These are phyloP conservation scores for Neodon shergylaensis DNA, from an alignment of 2,113 vertebrate genomes.

Conservation along the genomic window DNA sequence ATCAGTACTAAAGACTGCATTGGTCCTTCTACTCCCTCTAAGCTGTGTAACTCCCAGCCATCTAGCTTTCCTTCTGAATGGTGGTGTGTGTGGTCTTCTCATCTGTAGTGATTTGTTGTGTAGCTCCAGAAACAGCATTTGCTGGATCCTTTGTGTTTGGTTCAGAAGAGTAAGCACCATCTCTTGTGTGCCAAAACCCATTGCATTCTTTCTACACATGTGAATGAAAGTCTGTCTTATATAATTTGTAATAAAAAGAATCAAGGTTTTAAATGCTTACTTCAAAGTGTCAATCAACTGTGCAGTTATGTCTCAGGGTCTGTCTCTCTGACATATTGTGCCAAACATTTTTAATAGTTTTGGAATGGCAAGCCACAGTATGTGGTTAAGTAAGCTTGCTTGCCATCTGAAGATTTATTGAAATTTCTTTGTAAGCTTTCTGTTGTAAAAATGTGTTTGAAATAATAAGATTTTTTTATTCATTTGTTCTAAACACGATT, in stretches of 20 bases:
- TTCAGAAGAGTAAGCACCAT: not conserved
- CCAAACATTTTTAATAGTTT: not conserved
- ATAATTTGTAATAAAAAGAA: not conserved
- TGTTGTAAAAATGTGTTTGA: not conserved
- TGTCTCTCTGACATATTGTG: not conserved
- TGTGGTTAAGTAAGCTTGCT: not conserved
- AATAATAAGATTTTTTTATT: not conserved
- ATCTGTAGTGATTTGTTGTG: not conserved
- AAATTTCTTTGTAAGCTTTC: not conserved
- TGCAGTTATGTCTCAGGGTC: not conserved
- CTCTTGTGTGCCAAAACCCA: not conserved
- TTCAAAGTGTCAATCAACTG: not conserved
- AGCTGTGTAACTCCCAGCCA: not conserved
- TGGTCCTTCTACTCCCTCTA: not conserved
- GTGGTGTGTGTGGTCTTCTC: not conserved
- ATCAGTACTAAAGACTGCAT: not conserved
- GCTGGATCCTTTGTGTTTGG: not conserved
- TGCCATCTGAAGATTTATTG: not conserved
- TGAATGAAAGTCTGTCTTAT: not conserved
- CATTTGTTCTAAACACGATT: not conserved
- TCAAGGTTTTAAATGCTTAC: not conserved
- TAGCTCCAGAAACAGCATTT: not conserved
- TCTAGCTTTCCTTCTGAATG: not conserved
- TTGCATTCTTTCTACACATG: not conserved
- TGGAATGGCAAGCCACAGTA: not conserved